A percentile compares a stretch with the other conserved stretches of the same genome.
Conservation (phyloP, 2,888 invertebrate species). For the Phaonia tiefii region DNA sequence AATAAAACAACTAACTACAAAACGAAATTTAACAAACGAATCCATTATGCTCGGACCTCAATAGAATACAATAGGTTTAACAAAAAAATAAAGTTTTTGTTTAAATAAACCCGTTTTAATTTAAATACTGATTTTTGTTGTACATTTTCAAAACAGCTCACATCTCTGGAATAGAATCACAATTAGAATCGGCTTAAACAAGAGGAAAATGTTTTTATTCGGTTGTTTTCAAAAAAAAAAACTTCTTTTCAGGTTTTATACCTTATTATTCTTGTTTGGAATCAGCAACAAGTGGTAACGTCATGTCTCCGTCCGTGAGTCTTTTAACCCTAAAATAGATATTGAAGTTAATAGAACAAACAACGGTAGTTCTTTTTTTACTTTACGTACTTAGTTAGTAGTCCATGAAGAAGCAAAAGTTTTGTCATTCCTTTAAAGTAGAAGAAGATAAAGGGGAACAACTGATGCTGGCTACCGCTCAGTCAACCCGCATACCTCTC, state of each 20-base stretch:
- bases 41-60: not conserved
- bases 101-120: constrained; percentile 9
- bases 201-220: not conserved
- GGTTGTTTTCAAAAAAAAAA: no score
- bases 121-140: no score
- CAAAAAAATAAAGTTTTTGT: constrained; percentile 31
- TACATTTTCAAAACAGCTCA: no score
- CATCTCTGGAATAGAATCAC: constrained; percentile 10
- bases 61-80: constrained; percentile 5
- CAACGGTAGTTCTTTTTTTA: constrained; percentile 49
- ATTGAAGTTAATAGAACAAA: constrained; percentile 66
- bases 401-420: constrained; percentile 2
- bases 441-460: no score
- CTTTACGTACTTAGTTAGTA: not conserved
- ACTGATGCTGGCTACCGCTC: no score
- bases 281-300: not conserved
- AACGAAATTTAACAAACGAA: constrained; percentile 34
- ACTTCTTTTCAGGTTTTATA: not conserved
- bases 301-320: no score
- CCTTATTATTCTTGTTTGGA: constrained; percentile 11
- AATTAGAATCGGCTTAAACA: constrained; percentile 23
- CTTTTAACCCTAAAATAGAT: constrained; percentile 52
- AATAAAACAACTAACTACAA: constrained; percentile 17
- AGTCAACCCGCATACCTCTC: no score
- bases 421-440: constrained; percentile 9